Evolutionary conservation across 2,797 vertebrate genomes (phyloP).

Genomic region (Podarcis lilfordi): DNA sequence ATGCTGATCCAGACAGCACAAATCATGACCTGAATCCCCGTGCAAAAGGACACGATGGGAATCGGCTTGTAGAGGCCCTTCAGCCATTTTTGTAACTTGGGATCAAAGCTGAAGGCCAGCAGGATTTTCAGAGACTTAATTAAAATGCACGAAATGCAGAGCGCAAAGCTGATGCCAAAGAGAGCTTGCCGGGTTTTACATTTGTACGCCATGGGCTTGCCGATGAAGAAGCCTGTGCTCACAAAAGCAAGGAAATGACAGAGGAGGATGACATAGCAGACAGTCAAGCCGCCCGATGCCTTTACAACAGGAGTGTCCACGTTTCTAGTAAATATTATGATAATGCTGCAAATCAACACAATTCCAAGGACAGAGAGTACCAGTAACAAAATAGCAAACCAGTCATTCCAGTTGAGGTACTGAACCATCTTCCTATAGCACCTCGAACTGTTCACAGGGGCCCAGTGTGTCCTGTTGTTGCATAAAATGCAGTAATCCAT

Average conservation of each 20-base stretch:
- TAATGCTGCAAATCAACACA: constrained; percentile 77
- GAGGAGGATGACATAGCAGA: constrained; percentile 86
- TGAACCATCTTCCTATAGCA: constrained; percentile 81
- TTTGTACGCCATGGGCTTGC: constrained; percentile 77
- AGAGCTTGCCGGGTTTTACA: constrained; percentile 86
- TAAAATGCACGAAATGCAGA: constrained; percentile 90
- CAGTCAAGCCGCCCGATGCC: constrained; percentile 83
- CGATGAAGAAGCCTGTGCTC: constrained; percentile 85
- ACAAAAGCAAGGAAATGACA: constrained; percentile 86
- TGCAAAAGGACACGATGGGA: constrained; percentile 77
- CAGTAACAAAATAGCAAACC: constrained; percentile 84
- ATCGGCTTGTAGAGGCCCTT: constrained; percentile 80
- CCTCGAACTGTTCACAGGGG: constrained; percentile 75
- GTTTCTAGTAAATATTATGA: constrained; percentile 83
- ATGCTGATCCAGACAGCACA: constrained; percentile 86
- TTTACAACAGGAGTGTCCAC: constrained; percentile 85
- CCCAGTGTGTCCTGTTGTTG: constrained; percentile 82
- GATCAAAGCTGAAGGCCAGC: constrained; percentile 88
- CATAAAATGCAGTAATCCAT: constrained; percentile 86
- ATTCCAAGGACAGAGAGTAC: constrained; percentile 80
- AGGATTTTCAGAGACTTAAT: constrained; percentile 91
- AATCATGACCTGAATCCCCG: constrained; percentile 79
- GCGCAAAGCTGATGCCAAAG: constrained; percentile 87
- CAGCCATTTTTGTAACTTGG: constrained; percentile 79
- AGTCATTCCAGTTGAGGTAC: constrained; percentile 84